Evolutionary conservation across 2,113 vertebrate genomes (phyloP), one percentile per base, ranked within the genome.

Genomic region (Ammodytes marinus): DNA sequence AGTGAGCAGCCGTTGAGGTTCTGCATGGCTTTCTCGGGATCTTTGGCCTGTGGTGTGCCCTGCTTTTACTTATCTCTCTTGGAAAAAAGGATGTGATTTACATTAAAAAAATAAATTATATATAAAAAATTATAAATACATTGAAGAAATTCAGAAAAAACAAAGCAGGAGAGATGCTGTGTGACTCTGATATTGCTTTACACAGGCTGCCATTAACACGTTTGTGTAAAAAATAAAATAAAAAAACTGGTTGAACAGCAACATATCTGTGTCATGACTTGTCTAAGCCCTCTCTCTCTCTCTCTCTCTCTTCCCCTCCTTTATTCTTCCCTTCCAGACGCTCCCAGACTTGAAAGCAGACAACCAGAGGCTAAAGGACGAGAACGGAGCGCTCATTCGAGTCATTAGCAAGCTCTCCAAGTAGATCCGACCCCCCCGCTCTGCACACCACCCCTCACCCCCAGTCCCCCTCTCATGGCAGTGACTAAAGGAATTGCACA

Each of bases 311-410:
- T 12, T 40, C 42, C 60, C 42, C 17, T 64, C 75, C 45, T 17
- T 67, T 35, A 43, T 69, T 67, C n/a, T 75, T 90, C 66, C 90
- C 69, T 94, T 94, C 66, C 93, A 99, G 98, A 99, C 96, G 97
- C 95, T 99, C 95, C 98, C 98, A 92, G 98, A 99, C 95, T 95
- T 99, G 95, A 99, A 99, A 96, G 97, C 97, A 91, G 98, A 99
- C 96, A 99, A 99, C 97, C 98, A 99, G 97, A 97, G 98, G 96
- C 96, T 99, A 96, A 99, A 99, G 94, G 98, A 99, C 90, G 98
- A 99, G 95, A 99, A 99, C 68, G 98, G 98, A 84, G 92, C 92
- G 1, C 92, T 93, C 91, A 93, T 93, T 84, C 92, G 92, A 86
- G 92, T 93, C 86, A 93, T 93, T 92, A 93, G 92, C 92, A 93